Evolutionary conservation across 2,797 vertebrate species (phyloP), one percentile per base, ranked within the genome.

Genomic region (Liasis olivaceus): DNA sequence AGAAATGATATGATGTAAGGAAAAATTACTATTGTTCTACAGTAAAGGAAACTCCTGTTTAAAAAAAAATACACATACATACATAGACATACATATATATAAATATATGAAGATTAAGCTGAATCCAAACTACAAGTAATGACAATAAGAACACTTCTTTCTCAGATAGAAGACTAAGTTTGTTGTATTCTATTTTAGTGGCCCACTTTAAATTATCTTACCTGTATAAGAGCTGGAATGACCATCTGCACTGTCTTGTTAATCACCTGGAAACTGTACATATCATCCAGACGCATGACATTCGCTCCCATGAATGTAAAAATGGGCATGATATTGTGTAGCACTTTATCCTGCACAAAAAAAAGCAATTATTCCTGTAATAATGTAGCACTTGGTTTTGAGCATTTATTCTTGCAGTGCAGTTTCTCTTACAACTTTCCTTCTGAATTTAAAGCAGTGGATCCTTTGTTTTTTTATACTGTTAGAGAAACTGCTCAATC

Each of bases 241-340:
- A 99, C 98, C 94, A 98, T 99, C 97, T 99, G 98, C 36, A 99
- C 98, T 0, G 99, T 99, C 97, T 98, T 98, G 94, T 98, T 98
- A 95, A 99, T 99, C 91, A 99, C 99, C 94, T 99, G 98, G 97
- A 99, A 99, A 81, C 99, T 99, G 97, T 99, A 99, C 87, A 98
- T 95, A 94, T 99, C 99, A 93, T 99, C 99, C 94, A 99, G 98
- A 1, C 99, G 98, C 98, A 99, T 98, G 94, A 99, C 97, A 94
- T 97, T 99, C 77, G 99, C 98, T 3, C 99, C 99, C 99, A 99
- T 99, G 97, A 99, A 99, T 36, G 99, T 99, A 96, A 99, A 99
- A 97, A 99, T 99, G 90, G 99, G 98, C 99, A 99, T 99, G 95
- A 99, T 99, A 95, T 99, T 99, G 97, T 99, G 99, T 12, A 99